Percentiles rank a stretch among this genome's conserved stretches.
Evolutionary conservation across 2,797 vertebrate species (phyloP).

Genomic region (Balearica regulorum): DNA sequence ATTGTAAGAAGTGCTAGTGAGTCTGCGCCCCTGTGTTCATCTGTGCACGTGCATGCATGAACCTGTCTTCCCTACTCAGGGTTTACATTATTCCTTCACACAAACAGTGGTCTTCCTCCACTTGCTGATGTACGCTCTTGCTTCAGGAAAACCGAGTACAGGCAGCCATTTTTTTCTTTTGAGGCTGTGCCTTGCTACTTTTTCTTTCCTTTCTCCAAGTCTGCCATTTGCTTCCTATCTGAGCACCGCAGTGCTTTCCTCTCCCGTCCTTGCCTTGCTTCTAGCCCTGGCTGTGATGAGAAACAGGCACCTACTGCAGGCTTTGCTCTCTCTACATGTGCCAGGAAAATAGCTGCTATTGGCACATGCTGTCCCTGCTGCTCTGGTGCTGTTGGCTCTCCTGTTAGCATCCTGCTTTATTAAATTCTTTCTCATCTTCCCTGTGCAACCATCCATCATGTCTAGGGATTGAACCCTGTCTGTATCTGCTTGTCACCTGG

Average conservation of each 20-base stretch:
- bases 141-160: background rate
- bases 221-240: background rate
- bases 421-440: background rate
- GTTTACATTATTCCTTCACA: background rate
- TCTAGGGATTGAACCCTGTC: background rate
- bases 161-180: background rate
- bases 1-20: background rate
- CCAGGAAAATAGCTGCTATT: background rate
- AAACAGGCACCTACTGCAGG: rapidly evolving
- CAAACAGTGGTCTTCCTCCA: background rate
- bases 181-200: background rate
- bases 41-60: background rate
- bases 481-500: background rate
- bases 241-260: background rate
- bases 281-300: background rate
- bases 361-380: background rate
- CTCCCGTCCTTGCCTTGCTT: background rate
- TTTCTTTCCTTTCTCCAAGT: background rate
- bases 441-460: background rate
- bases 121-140: background rate
- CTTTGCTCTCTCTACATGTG: rapidly evolving
- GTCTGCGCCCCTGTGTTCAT: background rate
- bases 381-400: background rate
- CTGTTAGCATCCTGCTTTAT: background rate
- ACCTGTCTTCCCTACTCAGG: background rate